Evolutionary conservation across 1,140 invertebrate species (phyloP).

Genomic region (Drosophila lowei): DNA sequence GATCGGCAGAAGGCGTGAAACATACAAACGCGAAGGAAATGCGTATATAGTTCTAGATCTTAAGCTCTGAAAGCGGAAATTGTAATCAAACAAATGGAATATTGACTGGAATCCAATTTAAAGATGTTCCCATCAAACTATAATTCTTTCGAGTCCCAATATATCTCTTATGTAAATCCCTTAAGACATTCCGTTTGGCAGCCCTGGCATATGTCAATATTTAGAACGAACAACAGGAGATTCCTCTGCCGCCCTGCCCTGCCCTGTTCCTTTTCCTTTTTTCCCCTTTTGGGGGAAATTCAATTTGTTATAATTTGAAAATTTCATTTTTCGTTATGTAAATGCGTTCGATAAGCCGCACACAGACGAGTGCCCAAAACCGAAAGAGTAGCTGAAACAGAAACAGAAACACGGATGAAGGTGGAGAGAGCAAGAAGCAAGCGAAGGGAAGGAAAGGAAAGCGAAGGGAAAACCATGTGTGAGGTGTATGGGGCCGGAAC

Average conservation of each 20-base stretch:
- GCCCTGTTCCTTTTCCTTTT: background rate
- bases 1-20: too few species aligned
- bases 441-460: background rate
- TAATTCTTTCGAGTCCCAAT: too few species aligned
- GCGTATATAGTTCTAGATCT: too few species aligned
- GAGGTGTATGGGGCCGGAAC: slow-evolving; percentile 12
- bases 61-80: too few species aligned
- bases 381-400: slow-evolving; percentile 4
- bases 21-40: too few species aligned
- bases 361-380: slow-evolving; percentile 24
- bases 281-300: slow-evolving; percentile 44
- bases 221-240: slow-evolving; percentile 7
- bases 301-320: slow-evolving; percentile 81
- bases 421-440: background rate
- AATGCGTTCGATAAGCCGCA: slow-evolving; percentile 65
- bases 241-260: background rate
- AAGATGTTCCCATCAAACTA: too few species aligned
- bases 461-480: slow-evolving; percentile 1
- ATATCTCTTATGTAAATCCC: slow-evolving; percentile 13
- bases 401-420: background rate
- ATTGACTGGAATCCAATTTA: too few species aligned
- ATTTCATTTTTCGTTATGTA: slow-evolving; percentile 77
- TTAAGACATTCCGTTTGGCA: slow-evolving; percentile 9
- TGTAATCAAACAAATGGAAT: too few species aligned
- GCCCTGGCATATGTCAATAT: slow-evolving; percentile 50